Evolutionary conservation across 2,113 vertebrate species (phyloP).

Genomic region (Hiodon alosoides): DNA sequence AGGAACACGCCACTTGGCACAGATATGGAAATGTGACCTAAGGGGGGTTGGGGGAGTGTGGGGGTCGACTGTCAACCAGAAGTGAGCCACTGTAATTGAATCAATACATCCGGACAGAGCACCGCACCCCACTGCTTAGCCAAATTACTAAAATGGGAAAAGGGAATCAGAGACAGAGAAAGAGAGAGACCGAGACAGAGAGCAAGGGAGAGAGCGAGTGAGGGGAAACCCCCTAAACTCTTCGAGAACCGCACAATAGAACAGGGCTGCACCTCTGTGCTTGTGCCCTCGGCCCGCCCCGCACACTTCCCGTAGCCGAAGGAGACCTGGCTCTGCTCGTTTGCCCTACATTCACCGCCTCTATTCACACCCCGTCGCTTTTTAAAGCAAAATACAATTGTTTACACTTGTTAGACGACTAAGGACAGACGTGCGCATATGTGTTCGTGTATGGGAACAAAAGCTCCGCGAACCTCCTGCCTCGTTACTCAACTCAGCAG

Average conservation of each 20-base stretch:
- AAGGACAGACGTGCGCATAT: not conserved
- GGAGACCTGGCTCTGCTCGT: too few relatives aligned
- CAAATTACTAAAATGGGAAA: slow-evolving; percentile 22
- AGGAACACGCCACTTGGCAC: slow-evolving; percentile 47
- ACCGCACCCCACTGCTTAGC: slow-evolving; percentile 37
- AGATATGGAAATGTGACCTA: slow-evolving; percentile 68
- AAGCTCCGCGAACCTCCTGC: not conserved
- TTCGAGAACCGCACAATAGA: not conserved
- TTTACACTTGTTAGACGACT: not conserved
- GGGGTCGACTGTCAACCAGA: slow-evolving; percentile 12
- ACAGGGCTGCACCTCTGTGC: not conserved
- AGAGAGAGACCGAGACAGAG: not conserved
- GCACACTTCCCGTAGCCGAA: not conserved
- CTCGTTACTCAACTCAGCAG: not conserved
- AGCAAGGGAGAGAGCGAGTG: too few relatives aligned
- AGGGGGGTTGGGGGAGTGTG: slow-evolving; percentile 24
- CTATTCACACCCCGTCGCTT: too few relatives aligned
- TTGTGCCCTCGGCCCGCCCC: not conserved
- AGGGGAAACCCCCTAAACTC: not conserved
- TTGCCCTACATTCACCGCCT: too few relatives aligned
- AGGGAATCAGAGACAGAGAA: not conserved
- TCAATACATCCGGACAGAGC: slow-evolving; percentile 34
- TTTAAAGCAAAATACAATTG: not conserved
- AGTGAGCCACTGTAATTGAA: slow-evolving; percentile 31
- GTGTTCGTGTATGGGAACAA: not conserved